phyloP scores from a whole-genome alignment of 1,140 invertebrate genomes.

The Ceratosolen solmsi region DNA sequence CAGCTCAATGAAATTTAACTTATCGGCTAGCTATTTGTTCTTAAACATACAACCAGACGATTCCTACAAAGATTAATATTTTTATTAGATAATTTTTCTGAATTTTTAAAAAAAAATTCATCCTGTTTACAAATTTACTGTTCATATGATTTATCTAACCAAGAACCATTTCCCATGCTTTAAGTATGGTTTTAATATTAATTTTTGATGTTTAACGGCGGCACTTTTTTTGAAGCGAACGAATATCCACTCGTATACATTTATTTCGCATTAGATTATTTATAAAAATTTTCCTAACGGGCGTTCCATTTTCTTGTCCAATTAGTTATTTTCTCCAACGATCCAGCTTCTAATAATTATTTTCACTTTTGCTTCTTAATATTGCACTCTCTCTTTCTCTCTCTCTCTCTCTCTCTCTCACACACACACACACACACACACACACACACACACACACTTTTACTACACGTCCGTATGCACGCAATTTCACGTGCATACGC shows the following conservation, averaged over 20 bases:
- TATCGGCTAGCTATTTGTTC: neutral
- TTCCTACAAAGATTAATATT: neutral
- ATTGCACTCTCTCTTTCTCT: neutral
- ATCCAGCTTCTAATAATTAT: no score
- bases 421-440: no score
- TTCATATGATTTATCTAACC: neutral
- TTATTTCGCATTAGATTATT: constrained; percentile 14
- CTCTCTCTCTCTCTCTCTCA: neutral
- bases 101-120: neutral
- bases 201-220: neutral
- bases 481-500: no score
- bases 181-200: constrained; percentile 25
- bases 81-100: neutral
- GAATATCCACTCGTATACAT: neutral
- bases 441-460: no score
- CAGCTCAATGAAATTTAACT: neutral
- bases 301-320: constrained; percentile 27
- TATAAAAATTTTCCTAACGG: constrained; percentile 14
- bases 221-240: neutral
- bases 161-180: neutral
- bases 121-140: neutral
- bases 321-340: no score
- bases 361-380: constrained; percentile 31
- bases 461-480: no score
- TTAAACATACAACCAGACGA: neutral